phyloP scores from a whole-genome alignment of 2,888 invertebrate species.

The Zhuqinia jingwanae region DNA sequence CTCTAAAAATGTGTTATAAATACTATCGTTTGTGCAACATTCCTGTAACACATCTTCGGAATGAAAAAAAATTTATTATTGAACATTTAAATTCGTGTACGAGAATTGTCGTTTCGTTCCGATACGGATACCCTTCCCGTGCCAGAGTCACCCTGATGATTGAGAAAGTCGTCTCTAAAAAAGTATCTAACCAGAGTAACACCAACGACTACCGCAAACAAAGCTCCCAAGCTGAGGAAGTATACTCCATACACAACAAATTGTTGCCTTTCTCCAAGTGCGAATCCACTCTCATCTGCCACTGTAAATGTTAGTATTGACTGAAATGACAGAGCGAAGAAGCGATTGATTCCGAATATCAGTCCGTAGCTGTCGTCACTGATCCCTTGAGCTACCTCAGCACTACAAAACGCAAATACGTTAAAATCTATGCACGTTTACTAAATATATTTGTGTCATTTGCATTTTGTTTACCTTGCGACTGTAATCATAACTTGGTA shows the following conservation, averaged over 20 bases:
- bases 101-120: neutral
- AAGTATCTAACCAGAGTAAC: constrained; percentile 47
- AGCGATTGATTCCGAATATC: constrained; percentile 94
- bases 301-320: constrained; percentile 88
- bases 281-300: constrained; percentile 81
- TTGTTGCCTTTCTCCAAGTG: constrained; percentile 82
- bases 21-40: no score
- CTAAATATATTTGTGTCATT: neutral
- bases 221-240: constrained; percentile 84
- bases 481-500: constrained; percentile 91
- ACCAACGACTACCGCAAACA: constrained; percentile 81
- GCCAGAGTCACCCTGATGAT: neutral
- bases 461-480: constrained; percentile 83
- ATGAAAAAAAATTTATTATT: neutral
- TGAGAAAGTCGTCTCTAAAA: constrained; percentile 1
- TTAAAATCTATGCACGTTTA: neutral
- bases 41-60: no score
- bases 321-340: constrained; percentile 89
- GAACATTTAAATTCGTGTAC: neutral
- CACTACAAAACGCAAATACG: constrained; percentile 83
- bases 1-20: no score
- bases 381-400: constrained; percentile 91
- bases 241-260: constrained; percentile 88
- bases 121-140: neutral
- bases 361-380: constrained; percentile 92